Conservation (phyloP, 2,888 invertebrate genomes). For the Liodrosophila aerea region DNA sequence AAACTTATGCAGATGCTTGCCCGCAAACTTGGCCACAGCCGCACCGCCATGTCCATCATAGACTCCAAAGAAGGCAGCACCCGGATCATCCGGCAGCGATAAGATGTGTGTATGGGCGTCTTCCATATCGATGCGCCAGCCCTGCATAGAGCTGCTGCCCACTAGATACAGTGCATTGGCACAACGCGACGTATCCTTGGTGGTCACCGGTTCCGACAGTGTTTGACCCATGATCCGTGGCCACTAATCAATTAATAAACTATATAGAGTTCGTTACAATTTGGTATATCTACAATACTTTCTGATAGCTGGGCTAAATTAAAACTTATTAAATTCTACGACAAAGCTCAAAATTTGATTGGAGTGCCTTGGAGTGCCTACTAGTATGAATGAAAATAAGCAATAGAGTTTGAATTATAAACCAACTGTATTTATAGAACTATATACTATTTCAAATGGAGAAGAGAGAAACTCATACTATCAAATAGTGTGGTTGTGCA, state of each 20-base stretch:
- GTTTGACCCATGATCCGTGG: constrained; percentile 94
- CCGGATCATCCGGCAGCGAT: constrained; percentile 95
- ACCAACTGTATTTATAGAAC: too few relatives aligned
- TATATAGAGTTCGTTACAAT: too few relatives aligned
- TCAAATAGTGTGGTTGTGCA: too few relatives aligned
- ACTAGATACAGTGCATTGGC: constrained; percentile 87
- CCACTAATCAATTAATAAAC: too few relatives aligned
- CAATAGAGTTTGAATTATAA: too few relatives aligned
- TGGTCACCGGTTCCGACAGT: constrained; percentile 97
- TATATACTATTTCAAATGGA: too few relatives aligned
- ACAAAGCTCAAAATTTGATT: background rate
- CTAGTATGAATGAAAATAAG: too few relatives aligned
- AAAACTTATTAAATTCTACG: too few relatives aligned
- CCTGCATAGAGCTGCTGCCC: constrained; percentile 99
- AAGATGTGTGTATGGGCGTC: constrained; percentile 98
- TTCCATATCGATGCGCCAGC: constrained; percentile 99
- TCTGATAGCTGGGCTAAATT: too few relatives aligned
- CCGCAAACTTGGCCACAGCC: constrained; percentile 96
- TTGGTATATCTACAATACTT: too few relatives aligned
- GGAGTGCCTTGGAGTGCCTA: background rate
- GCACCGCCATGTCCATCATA: constrained; percentile 90
- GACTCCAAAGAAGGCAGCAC: constrained; percentile 96
- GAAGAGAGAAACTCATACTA: too few relatives aligned
- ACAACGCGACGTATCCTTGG: constrained; percentile 92
- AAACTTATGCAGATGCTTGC: constrained; percentile 96